Conservation (phyloP, 2,113 vertebrate species). For the Piprites chloris region DNA sequence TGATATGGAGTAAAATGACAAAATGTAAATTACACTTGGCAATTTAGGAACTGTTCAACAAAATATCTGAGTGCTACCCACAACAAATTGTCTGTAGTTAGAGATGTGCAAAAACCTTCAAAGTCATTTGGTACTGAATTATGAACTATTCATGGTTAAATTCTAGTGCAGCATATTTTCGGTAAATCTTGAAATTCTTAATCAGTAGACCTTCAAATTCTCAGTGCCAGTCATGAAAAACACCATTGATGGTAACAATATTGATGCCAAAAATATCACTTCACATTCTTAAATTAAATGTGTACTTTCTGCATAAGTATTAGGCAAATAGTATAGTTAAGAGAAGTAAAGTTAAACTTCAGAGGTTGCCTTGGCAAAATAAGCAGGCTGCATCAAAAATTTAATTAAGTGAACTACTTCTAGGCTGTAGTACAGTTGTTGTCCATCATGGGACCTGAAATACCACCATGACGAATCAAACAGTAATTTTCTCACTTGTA, state of each 20-base stretch:
- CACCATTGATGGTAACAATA: not conserved
- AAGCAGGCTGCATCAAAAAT: not conserved
- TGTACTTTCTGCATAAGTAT: not conserved
- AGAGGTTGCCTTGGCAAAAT: not conserved
- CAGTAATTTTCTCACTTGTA: not conserved
- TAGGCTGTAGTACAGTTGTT: not conserved
- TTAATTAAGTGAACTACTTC: not conserved
- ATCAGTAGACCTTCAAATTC: not conserved
- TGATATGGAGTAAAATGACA: not conserved
- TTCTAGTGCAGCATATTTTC: not conserved
- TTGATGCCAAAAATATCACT: not conserved
- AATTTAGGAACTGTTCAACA: not conserved
- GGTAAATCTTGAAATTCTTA: not conserved
- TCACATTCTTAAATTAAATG: not conserved
- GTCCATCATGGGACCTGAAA: not conserved
- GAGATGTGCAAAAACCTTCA: not conserved
- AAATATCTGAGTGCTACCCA: not conserved
- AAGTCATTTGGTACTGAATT: not conserved
- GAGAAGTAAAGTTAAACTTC: not conserved
- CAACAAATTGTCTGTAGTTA: not conserved
- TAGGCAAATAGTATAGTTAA: not conserved
- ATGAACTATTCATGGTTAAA: not conserved
- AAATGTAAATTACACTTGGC: not conserved
- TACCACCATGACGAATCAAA: not conserved
- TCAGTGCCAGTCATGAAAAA: not conserved